Evolutionary conservation across 2,797 vertebrate genomes (phyloP), one percentile per base, ranked within the genome.

Genomic region (Eutrigla gurnardus): DNA sequence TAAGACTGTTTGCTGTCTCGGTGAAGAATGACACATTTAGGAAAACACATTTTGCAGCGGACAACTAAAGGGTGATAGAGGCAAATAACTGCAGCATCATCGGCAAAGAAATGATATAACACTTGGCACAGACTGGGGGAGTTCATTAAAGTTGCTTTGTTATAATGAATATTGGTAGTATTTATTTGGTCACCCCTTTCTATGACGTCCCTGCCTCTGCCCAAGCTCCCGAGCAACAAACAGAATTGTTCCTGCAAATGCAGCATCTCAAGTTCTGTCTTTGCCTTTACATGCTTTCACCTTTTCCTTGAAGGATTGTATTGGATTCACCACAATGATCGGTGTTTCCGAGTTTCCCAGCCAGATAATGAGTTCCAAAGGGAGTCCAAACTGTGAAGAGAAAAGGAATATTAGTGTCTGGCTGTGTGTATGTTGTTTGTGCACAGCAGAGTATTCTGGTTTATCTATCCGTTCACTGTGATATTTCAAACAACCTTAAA

Each of bases 311-410:
- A 2, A 54, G 14, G 66, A 17, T 65, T 25, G 3, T 59, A 47
- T 36, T 46, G 10, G 12, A n/a, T 15, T 70, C 45, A 9, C 15
- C 14, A 17, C 9, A 4, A 9, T 49, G 39, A 39, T 69, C 17
- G 52, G 80, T 73, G 70, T 70, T 65, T 77, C 8, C 42, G 45
- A 74, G 53, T 47, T 52, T 17, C 49, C 42, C 11, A 17, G 15
- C 5, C 58, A 67, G 45, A 65, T 61, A 70, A 67, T 55, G 6
- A 36, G 0, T 66, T 25, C 33, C 49, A 4, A 10, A 14, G 47
- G 42, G 70, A 57, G n/a, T 47, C 3, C n/a, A 10, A 35, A 4
- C n/a, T 53, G 25, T 50, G 42, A 65, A 45, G 58, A 83, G 0
- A 78, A 70, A 55, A 35, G 42, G 14, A 75, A 35, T 58, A 7